Conservation (phyloP, 2,888 invertebrate species). For the Camptogramma bilineatum region DNA sequence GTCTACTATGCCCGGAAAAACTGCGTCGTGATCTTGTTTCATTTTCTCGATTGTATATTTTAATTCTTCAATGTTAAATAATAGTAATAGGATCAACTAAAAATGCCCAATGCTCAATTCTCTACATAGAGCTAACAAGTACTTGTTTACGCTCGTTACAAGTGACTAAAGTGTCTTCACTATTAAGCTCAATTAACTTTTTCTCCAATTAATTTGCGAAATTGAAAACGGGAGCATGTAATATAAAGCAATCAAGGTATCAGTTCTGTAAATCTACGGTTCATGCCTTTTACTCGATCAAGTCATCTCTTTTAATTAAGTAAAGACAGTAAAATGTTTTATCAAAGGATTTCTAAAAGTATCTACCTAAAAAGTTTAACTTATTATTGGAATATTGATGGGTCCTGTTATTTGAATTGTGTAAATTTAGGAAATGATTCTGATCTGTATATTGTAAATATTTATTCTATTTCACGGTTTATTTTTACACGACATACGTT, state of each 20-base stretch:
- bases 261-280: not conserved
- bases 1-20: too few relatives aligned
- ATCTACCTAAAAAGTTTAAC: not conserved
- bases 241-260: not conserved
- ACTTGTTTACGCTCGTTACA: too few relatives aligned
- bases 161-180: not conserved
- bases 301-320: not conserved
- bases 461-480: not conserved
- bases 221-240: not conserved
- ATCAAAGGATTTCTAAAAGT: not conserved
- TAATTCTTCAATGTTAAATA: too few relatives aligned
- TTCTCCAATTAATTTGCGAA: not conserved
- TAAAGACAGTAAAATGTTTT: not conserved
- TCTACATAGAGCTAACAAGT: too few relatives aligned
- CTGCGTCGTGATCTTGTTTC: too few relatives aligned
- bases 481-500: not conserved
- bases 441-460: not conserved
- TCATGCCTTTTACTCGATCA: not conserved
- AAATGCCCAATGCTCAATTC: too few relatives aligned
- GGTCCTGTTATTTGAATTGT: not conserved
- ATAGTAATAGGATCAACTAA: too few relatives aligned
- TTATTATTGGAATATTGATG: not conserved
- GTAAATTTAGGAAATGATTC: not conserved
- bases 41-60: too few relatives aligned
- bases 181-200: constrained; percentile 1